phyloP scores from a whole-genome alignment of 1,140 invertebrate species.

The Liolophura sinensis region DNA sequence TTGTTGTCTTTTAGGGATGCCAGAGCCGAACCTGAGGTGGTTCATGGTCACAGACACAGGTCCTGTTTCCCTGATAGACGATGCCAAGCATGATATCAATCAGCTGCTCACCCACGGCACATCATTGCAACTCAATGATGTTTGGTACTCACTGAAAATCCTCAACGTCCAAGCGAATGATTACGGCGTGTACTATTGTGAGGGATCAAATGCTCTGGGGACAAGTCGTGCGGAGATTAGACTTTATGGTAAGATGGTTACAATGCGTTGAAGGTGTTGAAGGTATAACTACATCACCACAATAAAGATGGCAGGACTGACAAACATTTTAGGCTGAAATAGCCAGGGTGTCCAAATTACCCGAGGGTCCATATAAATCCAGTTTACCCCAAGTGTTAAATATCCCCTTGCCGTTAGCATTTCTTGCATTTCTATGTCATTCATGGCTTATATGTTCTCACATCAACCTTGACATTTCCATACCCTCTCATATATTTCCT shows the following conservation, averaged over 20 bases:
- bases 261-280: neutral
- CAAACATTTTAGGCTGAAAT: neutral
- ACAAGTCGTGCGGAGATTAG: constrained; percentile 19
- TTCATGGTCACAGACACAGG: constrained; percentile 21
- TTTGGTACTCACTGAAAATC: constrained; percentile 43
- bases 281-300: neutral
- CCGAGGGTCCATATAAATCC: neutral
- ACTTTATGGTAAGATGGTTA: constrained; percentile 42
- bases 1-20: constrained; percentile 32
- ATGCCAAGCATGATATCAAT: constrained; percentile 45
- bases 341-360: neutral
- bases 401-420: too few relatives aligned
- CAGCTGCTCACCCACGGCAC: constrained; percentile 39
- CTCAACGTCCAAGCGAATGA: constrained; percentile 47
- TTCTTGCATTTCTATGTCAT: too few relatives aligned
- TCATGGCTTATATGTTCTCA: too few relatives aligned
- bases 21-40: constrained; percentile 40
- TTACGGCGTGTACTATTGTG: constrained; percentile 42
- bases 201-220: constrained; percentile 35
- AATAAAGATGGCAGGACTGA: neutral
- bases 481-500: too few relatives aligned
- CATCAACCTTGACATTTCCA: too few relatives aligned
- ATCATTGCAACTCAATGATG: constrained; percentile 31
- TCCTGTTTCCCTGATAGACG: constrained; percentile 22
- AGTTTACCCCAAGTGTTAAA: neutral